Evolutionary conservation across 2,888 invertebrate species (phyloP).

Genomic region (Netelia virgata): DNA sequence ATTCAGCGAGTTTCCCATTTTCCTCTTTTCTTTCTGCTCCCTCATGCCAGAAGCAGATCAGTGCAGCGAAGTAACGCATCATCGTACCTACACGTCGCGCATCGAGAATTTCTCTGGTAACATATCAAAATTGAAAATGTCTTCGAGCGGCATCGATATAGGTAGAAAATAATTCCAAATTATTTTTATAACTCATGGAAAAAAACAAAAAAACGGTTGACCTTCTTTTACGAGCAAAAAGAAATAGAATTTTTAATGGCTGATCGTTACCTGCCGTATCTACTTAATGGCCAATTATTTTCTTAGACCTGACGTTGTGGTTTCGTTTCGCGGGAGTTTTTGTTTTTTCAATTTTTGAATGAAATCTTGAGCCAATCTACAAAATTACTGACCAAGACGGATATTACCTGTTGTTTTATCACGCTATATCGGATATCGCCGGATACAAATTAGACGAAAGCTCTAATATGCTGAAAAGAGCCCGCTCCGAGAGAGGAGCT

Average conservation of each 20-base stretch:
- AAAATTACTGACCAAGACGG: slow-evolving; percentile 13
- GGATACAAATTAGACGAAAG: slow-evolving; percentile 47
- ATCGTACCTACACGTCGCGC: background rate
- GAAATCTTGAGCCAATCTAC: background rate
- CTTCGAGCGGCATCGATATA: too few relatives aligned
- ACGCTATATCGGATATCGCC: slow-evolving; percentile 33
- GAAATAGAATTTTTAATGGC: background rate
- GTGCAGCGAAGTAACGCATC: slow-evolving; percentile 22
- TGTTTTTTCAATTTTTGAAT: background rate
- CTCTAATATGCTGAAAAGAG: slow-evolving; percentile 38
- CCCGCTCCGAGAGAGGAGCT: slow-evolving; percentile 19
- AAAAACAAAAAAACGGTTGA: too few relatives aligned
- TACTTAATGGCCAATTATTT: background rate
- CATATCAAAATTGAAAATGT: background rate
- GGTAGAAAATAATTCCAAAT: too few relatives aligned
- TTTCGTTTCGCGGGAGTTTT: background rate
- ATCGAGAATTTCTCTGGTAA: too few relatives aligned
- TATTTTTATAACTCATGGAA: too few relatives aligned
- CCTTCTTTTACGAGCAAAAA: too few relatives aligned
- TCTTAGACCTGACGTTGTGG: background rate
- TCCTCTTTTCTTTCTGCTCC: slow-evolving; percentile 27
- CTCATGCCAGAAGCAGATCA: slow-evolving; percentile 57
- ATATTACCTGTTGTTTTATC: slow-evolving; percentile 4
- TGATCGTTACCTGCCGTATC: background rate
- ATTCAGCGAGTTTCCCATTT: slow-evolving; percentile 65